Conservation (phyloP, 2,113 vertebrate genomes). For the Alligator mississippiensis region DNA sequence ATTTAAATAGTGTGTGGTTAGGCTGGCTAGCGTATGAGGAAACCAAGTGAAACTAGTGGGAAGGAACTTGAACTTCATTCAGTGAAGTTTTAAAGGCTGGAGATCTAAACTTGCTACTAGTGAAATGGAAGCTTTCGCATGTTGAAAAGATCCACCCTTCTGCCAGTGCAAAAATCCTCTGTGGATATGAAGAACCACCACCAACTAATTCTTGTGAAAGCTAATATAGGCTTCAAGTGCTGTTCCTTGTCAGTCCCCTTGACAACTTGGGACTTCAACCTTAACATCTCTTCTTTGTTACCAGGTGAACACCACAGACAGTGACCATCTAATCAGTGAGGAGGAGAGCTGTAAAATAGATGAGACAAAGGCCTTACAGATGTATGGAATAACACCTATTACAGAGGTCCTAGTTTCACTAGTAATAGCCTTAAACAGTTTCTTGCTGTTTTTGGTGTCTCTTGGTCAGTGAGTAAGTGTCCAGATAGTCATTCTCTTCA, state of each 20-base stretch:
- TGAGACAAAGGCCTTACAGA: neutral
- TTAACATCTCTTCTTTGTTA: neutral
- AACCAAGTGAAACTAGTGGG: neutral
- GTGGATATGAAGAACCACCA: neutral
- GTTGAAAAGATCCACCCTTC: neutral
- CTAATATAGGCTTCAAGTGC: neutral
- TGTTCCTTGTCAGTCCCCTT: neutral
- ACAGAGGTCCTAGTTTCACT: neutral
- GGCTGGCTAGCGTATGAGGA: neutral
- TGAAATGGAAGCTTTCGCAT: neutral
- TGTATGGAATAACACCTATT: slow-evolving; percentile 25
- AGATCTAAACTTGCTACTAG: neutral
- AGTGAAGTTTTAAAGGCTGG: neutral
- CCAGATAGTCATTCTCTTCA: slow-evolving; percentile 43
- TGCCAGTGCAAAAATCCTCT: neutral
- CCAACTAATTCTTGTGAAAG: neutral
- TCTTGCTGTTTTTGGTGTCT: neutral
- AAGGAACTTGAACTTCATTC: neutral
- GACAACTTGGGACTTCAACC: neutral
- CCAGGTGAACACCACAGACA: neutral
- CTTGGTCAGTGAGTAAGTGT: slow-evolving; percentile 33
- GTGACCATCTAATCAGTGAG: neutral
- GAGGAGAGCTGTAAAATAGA: neutral
- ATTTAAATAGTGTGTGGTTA: neutral
- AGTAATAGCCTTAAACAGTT: slow-evolving; percentile 39